Percentiles rank a stretch among this genome's conserved stretches.
phyloP scores from a whole-genome alignment of 2,888 invertebrate species.

The Pecten maximus region DNA sequence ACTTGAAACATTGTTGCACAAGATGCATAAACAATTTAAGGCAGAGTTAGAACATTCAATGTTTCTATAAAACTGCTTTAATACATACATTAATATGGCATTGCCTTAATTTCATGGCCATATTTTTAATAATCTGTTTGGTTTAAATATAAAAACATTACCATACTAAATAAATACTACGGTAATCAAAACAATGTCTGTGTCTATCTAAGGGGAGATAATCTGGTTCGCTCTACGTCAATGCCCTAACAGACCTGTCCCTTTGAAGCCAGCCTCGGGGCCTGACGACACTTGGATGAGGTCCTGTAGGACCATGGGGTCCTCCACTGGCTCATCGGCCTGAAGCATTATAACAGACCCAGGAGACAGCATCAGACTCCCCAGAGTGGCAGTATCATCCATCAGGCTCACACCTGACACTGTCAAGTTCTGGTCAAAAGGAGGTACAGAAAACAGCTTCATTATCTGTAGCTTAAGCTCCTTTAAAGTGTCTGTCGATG shows the following conservation, averaged over 20 bases:
- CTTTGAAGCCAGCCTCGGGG: conserved; percentile 82
- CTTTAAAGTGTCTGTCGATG: conserved; percentile 82
- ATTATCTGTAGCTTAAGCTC: conserved; percentile 83
- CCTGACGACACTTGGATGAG: conserved; percentile 68
- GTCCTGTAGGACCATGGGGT: conserved; percentile 78
- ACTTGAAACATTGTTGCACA: neutral
- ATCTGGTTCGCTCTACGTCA: neutral
- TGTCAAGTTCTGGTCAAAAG: conserved; percentile 82
- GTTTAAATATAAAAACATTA: neutral
- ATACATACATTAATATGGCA: neutral
- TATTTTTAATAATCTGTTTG: neutral
- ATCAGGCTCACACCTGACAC: conserved; percentile 77
- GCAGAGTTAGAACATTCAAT: neutral
- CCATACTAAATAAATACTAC: conserved; percentile 27
- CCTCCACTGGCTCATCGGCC: conserved; percentile 80
- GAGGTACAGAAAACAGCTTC: conserved; percentile 82
- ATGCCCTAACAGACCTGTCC: conserved; percentile 72
- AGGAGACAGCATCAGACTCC: conserved; percentile 60
- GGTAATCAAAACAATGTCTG: neutral
- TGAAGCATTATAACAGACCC: conserved; percentile 65
- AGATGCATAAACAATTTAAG: neutral
- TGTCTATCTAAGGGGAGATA: neutral
- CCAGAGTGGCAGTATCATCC: conserved; percentile 70
- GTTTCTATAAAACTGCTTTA: neutral
- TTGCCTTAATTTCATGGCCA: neutral